Base-by-base conservation (phyloP, 1,140 invertebrate genomes). In the Chymomyza costata region DNA sequence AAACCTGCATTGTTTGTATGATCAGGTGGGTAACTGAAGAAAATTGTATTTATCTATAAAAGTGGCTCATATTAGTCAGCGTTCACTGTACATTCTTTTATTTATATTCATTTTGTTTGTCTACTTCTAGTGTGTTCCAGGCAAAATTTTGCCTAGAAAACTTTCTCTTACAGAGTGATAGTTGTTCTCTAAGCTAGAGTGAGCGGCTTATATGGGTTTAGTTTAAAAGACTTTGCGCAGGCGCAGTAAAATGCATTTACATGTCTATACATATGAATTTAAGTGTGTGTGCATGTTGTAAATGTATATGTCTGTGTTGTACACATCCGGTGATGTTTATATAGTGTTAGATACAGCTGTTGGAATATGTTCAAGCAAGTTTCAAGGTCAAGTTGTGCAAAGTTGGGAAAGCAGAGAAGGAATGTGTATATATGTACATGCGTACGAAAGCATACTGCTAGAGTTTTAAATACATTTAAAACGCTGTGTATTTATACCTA, bases 301-400 rank as follows among this genome's bases (percentile, higher is more conserved):
- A n/a, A n/a, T n/a, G n/a, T n/a, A n/a, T n/a, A n/a, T 17, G 46
- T 21, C 32, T 32, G 28, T 60, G 50, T 58, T 46, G n/a, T 52
- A 52, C 41, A 66, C 71, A 80, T 76, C 71, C 71, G 71, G 71
- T 76, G 71, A 66, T 76, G 70, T 59, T 53, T 76, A 49, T n/a
- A n/a, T n/a, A 30, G 11, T 74, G 55, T 67, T 64, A 2, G 14
- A 6, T 49, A 41, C 57, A 66, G 47, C 41, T 78, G 71, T 60
- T 55, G 46, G 32, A 52, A 63, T 65, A 68, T 71, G 58, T 53
- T 54, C 38, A 41, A 21, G 25, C 53, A 64, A 40, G 49, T 61
- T 62, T 78, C 66, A 78, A 78, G 71, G 71, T 78, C 73, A 78
- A 34, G 3, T n/a, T n/a, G n/a, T n/a, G n/a, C n/a, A n/a, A n/a